Conservation (phyloP, 23 tunicate species). For the Trididemnum clinides region DNA sequence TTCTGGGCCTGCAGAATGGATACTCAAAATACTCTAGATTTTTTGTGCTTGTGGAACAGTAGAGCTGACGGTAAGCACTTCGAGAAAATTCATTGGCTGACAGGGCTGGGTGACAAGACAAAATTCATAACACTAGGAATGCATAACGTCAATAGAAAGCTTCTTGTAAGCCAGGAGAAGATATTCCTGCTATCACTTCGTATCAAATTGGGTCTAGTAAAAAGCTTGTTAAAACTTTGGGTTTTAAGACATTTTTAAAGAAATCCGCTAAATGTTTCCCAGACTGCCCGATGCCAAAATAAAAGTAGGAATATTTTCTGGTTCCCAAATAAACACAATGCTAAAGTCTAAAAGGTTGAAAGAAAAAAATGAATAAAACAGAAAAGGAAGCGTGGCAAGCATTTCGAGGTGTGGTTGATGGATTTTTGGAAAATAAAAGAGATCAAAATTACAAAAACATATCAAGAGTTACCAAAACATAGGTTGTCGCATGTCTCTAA, state of each 20-base stretch:
- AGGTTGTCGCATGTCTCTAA: slow-evolving; percentile 16
- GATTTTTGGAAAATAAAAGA: neutral
- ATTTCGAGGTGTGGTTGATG: slow-evolving; percentile 4
- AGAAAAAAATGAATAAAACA: slow-evolving; percentile 13
- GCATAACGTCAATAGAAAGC: neutral
- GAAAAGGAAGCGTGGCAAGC: slow-evolving; percentile 39
- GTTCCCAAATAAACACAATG: neutral
- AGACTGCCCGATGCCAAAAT: slow-evolving; percentile 19
- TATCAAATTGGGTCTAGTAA: slow-evolving; percentile 10
- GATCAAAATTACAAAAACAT: neutral
- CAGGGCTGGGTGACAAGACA: no score
- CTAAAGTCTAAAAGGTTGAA: neutral
- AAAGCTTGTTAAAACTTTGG: slow-evolving; percentile 4
- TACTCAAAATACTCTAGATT: neutral
- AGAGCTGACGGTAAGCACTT: slow-evolving; percentile 25
- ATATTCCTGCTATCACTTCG: slow-evolving; percentile 31
- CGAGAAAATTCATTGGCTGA: slow-evolving; percentile 12
- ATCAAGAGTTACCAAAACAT: slow-evolving; percentile 23
- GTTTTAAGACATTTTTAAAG: neutral
- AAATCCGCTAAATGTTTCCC: slow-evolving; percentile 13
- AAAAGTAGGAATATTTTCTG: slow-evolving; percentile 8
- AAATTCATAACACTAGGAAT: slow-evolving; percentile 35
- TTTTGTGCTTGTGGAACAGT: slow-evolving; percentile 1
- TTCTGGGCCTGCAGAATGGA: slow-evolving; percentile 19
- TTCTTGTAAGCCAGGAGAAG: slow-evolving; percentile 2